A percentile compares a stretch with the other conserved stretches of the same genome.
Evolutionary conservation across 2,797 vertebrate genomes (phyloP).

Genomic region (Caiman crocodilus): DNA sequence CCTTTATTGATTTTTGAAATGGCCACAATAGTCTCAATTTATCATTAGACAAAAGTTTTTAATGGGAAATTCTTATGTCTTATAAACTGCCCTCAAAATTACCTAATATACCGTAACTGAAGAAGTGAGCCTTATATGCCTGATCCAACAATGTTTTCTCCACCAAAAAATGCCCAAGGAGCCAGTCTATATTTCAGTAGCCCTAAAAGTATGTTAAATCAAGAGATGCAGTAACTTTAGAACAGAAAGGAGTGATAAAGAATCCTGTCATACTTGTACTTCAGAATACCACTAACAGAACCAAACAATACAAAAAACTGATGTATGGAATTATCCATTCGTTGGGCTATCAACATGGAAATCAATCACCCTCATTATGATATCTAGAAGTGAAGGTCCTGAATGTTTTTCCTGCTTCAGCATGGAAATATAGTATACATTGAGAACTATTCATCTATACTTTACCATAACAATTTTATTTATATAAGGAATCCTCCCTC

Average conservation of each 20-base stretch:
- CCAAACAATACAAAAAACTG: conserved; percentile 26
- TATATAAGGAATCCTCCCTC: background rate
- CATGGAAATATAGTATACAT: background rate
- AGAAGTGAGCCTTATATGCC: background rate
- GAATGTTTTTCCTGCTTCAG: conserved; percentile 18
- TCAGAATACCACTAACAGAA: conserved; percentile 18
- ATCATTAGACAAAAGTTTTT: background rate
- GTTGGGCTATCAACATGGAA: conserved; percentile 13
- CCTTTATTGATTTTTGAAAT: background rate
- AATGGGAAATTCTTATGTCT: background rate
- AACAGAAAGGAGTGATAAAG: background rate
- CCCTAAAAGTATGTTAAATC: background rate
- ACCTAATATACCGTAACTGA: background rate
- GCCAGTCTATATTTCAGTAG: background rate
- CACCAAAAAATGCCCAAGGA: background rate
- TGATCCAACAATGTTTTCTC: background rate
- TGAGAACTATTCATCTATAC: background rate
- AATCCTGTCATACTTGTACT: background rate
- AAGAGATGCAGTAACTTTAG: background rate
- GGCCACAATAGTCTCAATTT: background rate
- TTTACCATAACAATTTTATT: background rate
- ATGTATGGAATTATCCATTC: conserved; percentile 13
- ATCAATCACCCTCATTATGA: conserved; percentile 42
- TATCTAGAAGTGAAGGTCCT: background rate
- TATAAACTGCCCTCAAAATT: background rate